Percentiles rank a stretch among this genome's conserved stretches.
Conservation (phyloP, 1,140 invertebrate species). For the Neomicropteryx cornuta region DNA sequence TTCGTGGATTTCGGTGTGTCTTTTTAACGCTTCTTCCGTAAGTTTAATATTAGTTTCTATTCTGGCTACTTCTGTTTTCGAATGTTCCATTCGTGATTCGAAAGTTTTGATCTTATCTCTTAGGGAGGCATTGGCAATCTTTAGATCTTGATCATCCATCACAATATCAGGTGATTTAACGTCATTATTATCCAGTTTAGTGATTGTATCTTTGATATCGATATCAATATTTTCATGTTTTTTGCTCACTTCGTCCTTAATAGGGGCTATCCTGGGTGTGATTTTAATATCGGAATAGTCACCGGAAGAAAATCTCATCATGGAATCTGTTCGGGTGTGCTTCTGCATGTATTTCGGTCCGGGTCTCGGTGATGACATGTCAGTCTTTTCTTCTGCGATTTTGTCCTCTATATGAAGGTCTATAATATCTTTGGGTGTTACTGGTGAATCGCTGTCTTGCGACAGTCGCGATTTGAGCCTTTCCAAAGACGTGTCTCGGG, state of each 20-base stretch:
- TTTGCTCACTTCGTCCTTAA: no score
- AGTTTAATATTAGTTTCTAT: constrained; percentile 29
- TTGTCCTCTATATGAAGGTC: no score
- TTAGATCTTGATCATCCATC: constrained; percentile 26
- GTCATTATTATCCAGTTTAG: constrained; percentile 25
- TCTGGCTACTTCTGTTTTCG: constrained; percentile 25
- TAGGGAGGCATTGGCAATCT: constrained; percentile 35
- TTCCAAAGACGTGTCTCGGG: no score
- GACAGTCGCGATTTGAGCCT: no score
- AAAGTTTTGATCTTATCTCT: constrained; percentile 36
- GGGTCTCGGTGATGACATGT: constrained; percentile 35
- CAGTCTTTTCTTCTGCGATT: constrained; percentile 28
- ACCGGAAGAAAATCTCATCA: constrained; percentile 36
- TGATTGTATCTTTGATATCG: constrained; percentile 24
- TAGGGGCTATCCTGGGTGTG: constrained; percentile 32
- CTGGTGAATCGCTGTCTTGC: no score
- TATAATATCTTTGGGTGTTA: no score
- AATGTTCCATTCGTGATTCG: constrained; percentile 36
- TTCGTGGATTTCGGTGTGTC: constrained; percentile 36
- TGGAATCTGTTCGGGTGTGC: constrained; percentile 40
- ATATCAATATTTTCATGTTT: constrained; percentile 26
- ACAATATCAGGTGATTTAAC: constrained; percentile 28
- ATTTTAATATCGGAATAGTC: constrained; percentile 39
- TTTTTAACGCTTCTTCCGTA: constrained; percentile 39
- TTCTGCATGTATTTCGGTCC: constrained; percentile 38